Percentiles rank a stretch among this genome's conserved stretches.
Conservation (phyloP, 2,797 vertebrate genomes). For the Agapornis canus region DNA sequence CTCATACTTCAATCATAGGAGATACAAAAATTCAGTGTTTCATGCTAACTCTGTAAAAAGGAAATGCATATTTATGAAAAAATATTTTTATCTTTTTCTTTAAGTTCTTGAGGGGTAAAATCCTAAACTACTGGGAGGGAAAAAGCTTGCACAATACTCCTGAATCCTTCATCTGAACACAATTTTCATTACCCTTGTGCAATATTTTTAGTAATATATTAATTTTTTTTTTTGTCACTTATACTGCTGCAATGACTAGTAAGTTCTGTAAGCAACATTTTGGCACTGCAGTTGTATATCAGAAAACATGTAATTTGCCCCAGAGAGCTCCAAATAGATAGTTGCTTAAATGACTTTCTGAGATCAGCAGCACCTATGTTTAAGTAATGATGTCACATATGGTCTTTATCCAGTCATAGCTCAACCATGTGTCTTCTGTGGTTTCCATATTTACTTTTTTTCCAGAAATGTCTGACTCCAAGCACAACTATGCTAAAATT, state of each 20-base stretch:
- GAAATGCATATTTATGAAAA: constrained; percentile 39
- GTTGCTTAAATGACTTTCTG: neutral
- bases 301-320: neutral
- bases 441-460: neutral
- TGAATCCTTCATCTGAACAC: neutral
- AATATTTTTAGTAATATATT: neutral
- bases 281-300: neutral
- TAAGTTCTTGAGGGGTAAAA: neutral
- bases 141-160: neutral
- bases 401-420: neutral
- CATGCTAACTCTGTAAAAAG: constrained; percentile 1
- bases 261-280: neutral
- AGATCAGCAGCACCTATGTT: neutral
- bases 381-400: fast-evolving
- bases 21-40: constrained; percentile 34
- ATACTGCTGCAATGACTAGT: neutral
- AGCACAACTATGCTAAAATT: neutral
- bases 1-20: constrained; percentile 52
- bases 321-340: neutral
- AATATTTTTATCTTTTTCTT: constrained; percentile 30
- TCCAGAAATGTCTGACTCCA: neutral
- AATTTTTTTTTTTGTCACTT: neutral
- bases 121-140: neutral
- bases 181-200: neutral
- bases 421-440: neutral